Percentiles rank a stretch among this genome's conserved stretches.
Conservation (phyloP, 2,888 invertebrate species). For the Aphidoletes aphidimyza region DNA sequence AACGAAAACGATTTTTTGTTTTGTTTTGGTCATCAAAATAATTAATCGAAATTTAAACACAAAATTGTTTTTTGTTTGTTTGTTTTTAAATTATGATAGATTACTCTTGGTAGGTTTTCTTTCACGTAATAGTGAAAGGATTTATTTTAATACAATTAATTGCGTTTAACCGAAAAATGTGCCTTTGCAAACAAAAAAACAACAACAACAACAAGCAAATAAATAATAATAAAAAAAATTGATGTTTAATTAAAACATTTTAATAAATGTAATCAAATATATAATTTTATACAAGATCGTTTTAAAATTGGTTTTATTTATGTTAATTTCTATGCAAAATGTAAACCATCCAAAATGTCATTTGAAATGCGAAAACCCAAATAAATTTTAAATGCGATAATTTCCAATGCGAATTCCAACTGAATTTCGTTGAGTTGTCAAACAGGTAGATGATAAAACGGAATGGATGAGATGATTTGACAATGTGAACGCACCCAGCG, state of each 20-base stretch:
- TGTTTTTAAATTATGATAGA: neutral
- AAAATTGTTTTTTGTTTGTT: neutral
- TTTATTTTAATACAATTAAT: no score
- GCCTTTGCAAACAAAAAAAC: neutral
- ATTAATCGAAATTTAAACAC: neutral
- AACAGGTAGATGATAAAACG: no score
- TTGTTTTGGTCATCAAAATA: neutral
- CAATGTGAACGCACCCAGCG: conserved; percentile 28
- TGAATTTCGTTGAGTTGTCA: no score
- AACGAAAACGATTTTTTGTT: neutral
- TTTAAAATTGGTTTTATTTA: neutral
- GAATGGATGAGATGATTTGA: neutral
- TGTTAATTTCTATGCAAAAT: no score
- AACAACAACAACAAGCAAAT: no score
- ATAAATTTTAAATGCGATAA: no score
- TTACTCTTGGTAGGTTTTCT: neutral
- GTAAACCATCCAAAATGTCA: no score
- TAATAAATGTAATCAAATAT: conserved; percentile 1
- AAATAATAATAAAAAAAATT: no score
- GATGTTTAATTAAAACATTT: neutral
- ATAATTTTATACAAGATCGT: conserved; percentile 4
- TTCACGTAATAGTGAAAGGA: neutral
- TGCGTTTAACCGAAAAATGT: neutral
- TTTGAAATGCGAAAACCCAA: no score
- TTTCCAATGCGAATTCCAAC: no score